phyloP scores from a whole-genome alignment of 2,113 vertebrate genomes.

The Beaufortia kweichowensis region DNA sequence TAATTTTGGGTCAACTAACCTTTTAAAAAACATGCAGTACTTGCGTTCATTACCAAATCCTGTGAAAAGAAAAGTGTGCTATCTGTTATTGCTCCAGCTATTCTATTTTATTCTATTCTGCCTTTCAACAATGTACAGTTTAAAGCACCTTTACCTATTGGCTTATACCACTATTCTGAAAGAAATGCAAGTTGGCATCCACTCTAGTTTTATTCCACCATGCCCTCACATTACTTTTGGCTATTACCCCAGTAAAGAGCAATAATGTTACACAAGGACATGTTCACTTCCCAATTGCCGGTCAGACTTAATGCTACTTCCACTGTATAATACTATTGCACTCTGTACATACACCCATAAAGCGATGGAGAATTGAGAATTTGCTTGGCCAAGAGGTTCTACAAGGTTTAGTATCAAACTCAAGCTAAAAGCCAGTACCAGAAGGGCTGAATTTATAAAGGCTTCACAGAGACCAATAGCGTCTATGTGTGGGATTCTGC shows the following conservation, averaged over 20 bases:
- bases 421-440: conserved; percentile 63
- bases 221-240: conserved; percentile 3
- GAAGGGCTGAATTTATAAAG: conserved; percentile 70
- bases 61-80: too few relatives aligned
- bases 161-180: background rate
- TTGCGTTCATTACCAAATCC: too few relatives aligned
- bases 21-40: too few relatives aligned
- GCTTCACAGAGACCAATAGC: conserved; percentile 60
- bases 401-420: conserved; percentile 66
- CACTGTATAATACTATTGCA: background rate
- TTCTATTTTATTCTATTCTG: background rate
- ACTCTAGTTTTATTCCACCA: too few relatives aligned
- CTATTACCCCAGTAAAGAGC: conserved; percentile 1
- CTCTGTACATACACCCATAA: background rate
- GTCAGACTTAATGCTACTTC: background rate
- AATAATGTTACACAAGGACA: conserved; percentile 11
- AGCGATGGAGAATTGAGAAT: conserved; percentile 50
- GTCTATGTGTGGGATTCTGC: conserved; percentile 18
- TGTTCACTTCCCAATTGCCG: background rate
- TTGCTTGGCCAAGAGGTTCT: conserved; percentile 65
- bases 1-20: too few relatives aligned
- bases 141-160: conserved; percentile 12
- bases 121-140: background rate
- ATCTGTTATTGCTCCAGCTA: too few relatives aligned
- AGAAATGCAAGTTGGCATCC: background rate